Evolutionary conservation across 2,113 vertebrate genomes (phyloP), one percentile per base, ranked within the genome.

Genomic region (Melanostigma gelatinosum): DNA sequence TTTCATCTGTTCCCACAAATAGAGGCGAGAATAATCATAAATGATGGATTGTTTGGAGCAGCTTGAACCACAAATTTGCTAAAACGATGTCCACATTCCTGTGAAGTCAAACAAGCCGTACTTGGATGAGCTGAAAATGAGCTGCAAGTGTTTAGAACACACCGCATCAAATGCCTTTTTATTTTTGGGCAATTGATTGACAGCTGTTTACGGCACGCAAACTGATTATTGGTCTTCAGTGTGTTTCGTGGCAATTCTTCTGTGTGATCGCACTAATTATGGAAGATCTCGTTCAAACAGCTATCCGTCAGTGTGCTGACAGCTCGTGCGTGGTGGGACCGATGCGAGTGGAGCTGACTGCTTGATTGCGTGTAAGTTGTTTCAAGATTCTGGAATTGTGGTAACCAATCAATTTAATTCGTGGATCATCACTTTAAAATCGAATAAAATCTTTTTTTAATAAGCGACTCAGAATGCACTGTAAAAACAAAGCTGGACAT

Each of bases 201-300:
- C 87, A 84, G 69, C 72, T 86, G 88, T 90, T 84, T 86, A 87
- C 54, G 69, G 40, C 77, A 62, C 38, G 55, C 70, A 64, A 84
- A 82, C 82, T 84, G 70, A 83, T 85, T 65, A 76, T 68, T 83
- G 82, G 42, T 60, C 62, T 86, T 84, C 63, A 72, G 54, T 80
- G 60, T 82, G 60, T 83, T 87, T 77, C 58, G 52, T 58, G 63
- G 75, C 75, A 72, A 64, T 63, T 29, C 75, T 66, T 68, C 48
- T 85, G 77, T 65, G 72, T 38, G 70, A 84, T 75, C 57, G 29
- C 65, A 11, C 75, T 89, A 85, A 90, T 91, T 79, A 86, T 7
- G 48, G 80, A 85, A 64, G 77, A 79, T 79, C 72, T 75, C n/a
- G 38, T 89, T 87, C 68, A 90, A 91, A 87, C 83, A 85, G 68